Conservation (phyloP, 1,140 invertebrate genomes). For the Wasmannia auropunctata region DNA sequence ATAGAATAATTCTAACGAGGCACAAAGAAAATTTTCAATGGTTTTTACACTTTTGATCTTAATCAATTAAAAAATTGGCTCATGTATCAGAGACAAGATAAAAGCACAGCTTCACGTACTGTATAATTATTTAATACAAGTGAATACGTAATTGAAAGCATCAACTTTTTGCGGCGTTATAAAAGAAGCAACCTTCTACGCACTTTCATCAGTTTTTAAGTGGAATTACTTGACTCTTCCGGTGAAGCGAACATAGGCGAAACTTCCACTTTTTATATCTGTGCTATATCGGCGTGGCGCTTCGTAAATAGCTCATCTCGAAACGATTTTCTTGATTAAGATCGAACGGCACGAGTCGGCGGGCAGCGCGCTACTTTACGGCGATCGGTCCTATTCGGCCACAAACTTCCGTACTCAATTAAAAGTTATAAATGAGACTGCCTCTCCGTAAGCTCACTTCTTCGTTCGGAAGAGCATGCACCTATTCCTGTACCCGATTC, state of each 20-base stretch:
- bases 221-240: not conserved
- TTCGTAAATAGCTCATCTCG: constrained; percentile 39
- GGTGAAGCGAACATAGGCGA: not conserved
- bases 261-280: constrained; percentile 32
- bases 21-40: not conserved
- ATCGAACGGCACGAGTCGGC: constrained; percentile 33
- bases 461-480: constrained; percentile 55
- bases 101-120: not conserved
- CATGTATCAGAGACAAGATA: not conserved
- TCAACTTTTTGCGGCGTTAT: not conserved
- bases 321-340: constrained; percentile 61
- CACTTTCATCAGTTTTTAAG: not conserved
- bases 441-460: constrained; percentile 61
- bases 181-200: not conserved
- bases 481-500: constrained; percentile 28
- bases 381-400: constrained; percentile 48
- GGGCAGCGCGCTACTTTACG: constrained; percentile 11
- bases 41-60: not conserved
- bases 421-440: constrained; percentile 77
- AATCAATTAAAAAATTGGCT: not conserved
- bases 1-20: not conserved
- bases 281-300: not conserved
- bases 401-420: constrained; percentile 74
- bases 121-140: not conserved
- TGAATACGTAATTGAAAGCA: not conserved